A percentile compares a stretch with the other conserved stretches of the same genome.
phyloP scores from a whole-genome alignment of 2,888 invertebrate genomes.

The Ophion costatus region DNA sequence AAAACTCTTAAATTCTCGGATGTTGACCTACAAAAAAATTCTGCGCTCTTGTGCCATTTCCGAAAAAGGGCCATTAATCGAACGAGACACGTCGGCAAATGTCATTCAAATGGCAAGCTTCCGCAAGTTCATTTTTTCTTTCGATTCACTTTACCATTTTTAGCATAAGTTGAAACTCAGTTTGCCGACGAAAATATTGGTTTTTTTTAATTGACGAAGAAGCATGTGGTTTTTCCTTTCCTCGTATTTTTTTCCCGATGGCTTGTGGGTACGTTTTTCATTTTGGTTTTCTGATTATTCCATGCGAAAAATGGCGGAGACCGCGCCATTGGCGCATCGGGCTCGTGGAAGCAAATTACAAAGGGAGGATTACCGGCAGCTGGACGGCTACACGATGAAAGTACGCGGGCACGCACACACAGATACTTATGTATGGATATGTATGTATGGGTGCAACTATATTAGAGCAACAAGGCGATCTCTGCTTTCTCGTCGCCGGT shows the following conservation, averaged over 20 bases:
- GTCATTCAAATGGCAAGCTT: too few relatives aligned
- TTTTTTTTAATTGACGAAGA: not conserved
- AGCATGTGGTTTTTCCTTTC: not conserved
- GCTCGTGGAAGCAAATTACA: conserved; percentile 83
- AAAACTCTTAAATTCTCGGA: too few relatives aligned
- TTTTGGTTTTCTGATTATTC: conserved; percentile 31
- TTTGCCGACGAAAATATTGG: not conserved
- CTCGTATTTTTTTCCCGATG: not conserved
- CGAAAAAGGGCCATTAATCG: too few relatives aligned
- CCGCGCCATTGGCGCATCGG: conserved; percentile 80
- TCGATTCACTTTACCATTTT: too few relatives aligned
- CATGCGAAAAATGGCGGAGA: conserved; percentile 54
- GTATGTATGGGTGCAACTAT: conserved; percentile 26
- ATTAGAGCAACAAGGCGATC: conserved; percentile 56
- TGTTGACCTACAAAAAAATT: too few relatives aligned
- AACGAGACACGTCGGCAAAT: too few relatives aligned
- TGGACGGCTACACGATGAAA: conserved; percentile 77
- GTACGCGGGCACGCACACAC: conserved; percentile 39
- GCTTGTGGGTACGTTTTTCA: not conserved
- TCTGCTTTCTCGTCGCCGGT: conserved; percentile 59
- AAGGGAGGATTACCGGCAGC: conserved; percentile 84
- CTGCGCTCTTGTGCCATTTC: too few relatives aligned
- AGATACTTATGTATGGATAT: not conserved
- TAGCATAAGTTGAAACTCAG: too few relatives aligned
- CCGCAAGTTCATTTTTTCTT: too few relatives aligned